Evolutionary conservation across 2,113 vertebrate genomes (phyloP).

Genomic region (Tenebrosternarchus preto): DNA sequence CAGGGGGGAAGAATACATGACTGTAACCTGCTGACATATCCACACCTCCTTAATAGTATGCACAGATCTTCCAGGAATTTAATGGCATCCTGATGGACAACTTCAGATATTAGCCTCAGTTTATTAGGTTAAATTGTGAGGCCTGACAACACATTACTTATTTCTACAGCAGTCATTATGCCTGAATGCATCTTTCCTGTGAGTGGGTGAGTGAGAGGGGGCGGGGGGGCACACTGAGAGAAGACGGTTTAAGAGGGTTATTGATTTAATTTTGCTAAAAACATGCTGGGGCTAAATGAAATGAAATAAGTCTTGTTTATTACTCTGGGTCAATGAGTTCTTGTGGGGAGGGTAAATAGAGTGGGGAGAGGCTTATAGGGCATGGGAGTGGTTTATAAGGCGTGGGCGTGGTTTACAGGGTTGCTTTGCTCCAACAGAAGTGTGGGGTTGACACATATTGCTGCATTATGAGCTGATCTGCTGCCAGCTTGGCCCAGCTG

Average conservation of each 20-base stretch:
- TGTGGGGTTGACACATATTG: background rate
- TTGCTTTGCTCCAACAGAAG: background rate
- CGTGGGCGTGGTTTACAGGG: background rate
- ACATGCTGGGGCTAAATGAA: constrained; percentile 22
- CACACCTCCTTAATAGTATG: constrained; percentile 37
- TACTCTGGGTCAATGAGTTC: background rate
- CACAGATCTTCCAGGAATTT: constrained; percentile 45
- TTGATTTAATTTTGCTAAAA: constrained; percentile 41
- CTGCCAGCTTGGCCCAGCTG: constrained; percentile 2
- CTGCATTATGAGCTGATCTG: background rate
- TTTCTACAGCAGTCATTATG: constrained; percentile 8
- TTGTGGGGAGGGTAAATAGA: too few species aligned
- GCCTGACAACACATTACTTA: constrained; percentile 20
- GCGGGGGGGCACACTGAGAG: background rate
- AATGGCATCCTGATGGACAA: constrained; percentile 62
- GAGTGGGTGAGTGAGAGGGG: background rate
- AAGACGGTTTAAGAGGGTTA: constrained; percentile 17
- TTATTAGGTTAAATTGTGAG: constrained; percentile 64
- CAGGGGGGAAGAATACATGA: constrained; percentile 20
- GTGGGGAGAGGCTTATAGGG: too few species aligned
- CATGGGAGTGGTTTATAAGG: too few species aligned
- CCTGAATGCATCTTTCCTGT: constrained; percentile 18
- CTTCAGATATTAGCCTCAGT: constrained; percentile 56
- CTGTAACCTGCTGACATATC: constrained; percentile 55
- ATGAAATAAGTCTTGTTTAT: constrained; percentile 32